Conservation (phyloP, 2,797 vertebrate species). For the Semotilus atromaculatus region DNA sequence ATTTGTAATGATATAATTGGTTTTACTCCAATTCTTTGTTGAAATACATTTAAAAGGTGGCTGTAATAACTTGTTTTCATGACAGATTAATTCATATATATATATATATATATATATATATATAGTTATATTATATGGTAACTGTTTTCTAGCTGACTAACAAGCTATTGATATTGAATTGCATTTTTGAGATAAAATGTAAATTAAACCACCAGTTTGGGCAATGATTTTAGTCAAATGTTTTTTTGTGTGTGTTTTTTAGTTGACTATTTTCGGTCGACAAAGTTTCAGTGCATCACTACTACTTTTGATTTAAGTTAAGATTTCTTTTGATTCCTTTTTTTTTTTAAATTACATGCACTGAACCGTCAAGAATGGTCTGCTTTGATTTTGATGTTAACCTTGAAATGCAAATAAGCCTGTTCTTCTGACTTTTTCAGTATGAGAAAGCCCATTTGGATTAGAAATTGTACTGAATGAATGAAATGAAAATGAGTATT, state of each 20-base stretch:
- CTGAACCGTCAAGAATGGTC: neutral
- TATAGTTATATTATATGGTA: no score
- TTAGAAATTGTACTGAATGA: neutral
- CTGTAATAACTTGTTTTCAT: neutral
- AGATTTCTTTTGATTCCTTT: neutral
- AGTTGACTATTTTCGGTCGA: neutral
- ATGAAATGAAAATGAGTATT: neutral
- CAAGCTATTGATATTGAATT: neutral
- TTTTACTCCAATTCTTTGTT: neutral
- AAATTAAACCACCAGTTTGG: neutral
- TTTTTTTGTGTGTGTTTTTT: neutral
- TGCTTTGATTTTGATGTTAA: neutral
- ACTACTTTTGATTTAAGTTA: neutral
- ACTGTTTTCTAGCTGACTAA: neutral
- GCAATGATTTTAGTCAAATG: neutral
- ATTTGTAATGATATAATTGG: neutral
- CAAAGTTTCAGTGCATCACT: neutral
- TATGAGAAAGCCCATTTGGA: constrained; percentile 34
- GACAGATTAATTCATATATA: no score
- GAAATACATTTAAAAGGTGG: neutral
- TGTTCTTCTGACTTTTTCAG: neutral
- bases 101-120: no score
- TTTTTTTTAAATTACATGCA: no score
- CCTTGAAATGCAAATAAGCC: neutral
- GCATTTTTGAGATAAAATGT: neutral